A percentile compares a stretch with the other conserved stretches of the same genome.
These are phyloP conservation scores for Smutsia gigantea DNA, from an alignment of 2,797 vertebrate species.

Conservation along the genomic window DNA sequence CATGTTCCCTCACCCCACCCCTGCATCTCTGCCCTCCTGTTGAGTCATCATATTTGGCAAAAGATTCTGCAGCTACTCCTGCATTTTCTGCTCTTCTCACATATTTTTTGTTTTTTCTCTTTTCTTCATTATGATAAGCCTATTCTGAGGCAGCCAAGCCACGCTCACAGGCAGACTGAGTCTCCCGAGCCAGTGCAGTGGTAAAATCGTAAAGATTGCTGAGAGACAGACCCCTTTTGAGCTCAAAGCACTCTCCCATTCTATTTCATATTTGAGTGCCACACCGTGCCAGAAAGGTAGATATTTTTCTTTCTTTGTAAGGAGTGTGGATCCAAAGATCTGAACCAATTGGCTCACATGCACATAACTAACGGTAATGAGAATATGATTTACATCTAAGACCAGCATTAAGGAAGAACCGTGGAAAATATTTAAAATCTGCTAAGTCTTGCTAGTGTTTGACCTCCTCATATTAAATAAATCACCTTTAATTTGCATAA, in stretches of 20 bases:
- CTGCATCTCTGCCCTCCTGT: neutral
- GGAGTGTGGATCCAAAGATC: neutral
- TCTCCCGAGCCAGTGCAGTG: too few species aligned
- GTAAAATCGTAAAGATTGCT: neutral
- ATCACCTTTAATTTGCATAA: neutral
- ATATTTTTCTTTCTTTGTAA: neutral
- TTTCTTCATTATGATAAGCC: neutral
- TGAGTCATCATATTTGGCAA: neutral
- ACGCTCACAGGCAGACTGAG: neutral
- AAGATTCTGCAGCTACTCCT: too few species aligned
- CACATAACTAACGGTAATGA: too few species aligned
- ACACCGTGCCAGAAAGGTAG: neutral
- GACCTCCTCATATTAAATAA: neutral
- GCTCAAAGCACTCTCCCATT: neutral
- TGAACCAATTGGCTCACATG: neutral
- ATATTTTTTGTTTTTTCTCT: neutral
- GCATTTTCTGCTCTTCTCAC: neutral
- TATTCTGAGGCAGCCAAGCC: neutral
- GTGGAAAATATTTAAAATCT: neutral
- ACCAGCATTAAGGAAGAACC: neutral
- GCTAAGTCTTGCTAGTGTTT: neutral
- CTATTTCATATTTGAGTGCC: too few species aligned
- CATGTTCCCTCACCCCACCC: rapidly evolving
- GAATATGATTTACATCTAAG: neutral
- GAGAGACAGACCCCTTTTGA: rapidly evolving